Percentiles rank a stretch among this genome's conserved stretches.
These are phyloP conservation scores for Schizothorax lantsangensis DNA, from an alignment of 2,797 vertebrate species.

Conservation along the genomic window DNA sequence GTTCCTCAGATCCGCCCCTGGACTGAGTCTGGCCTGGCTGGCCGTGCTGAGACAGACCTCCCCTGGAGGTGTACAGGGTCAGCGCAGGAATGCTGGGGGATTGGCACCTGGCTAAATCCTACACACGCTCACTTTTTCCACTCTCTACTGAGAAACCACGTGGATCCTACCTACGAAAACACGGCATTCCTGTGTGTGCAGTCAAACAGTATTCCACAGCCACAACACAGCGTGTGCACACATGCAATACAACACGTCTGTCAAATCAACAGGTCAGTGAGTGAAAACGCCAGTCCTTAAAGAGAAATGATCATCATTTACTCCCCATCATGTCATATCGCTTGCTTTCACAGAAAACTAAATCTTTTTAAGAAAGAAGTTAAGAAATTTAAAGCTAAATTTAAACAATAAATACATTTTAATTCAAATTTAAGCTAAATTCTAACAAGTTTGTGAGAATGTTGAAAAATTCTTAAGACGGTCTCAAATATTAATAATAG, in stretches of 20 bases:
- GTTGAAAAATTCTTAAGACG: not conserved
- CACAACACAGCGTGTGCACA: slow-evolving; percentile 16
- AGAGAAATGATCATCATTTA: not conserved
- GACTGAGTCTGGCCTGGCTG: slow-evolving; percentile 7
- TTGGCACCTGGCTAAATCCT: slow-evolving; percentile 72
- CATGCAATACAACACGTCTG: slow-evolving; percentile 10
- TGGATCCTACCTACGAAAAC: slow-evolving; percentile 28
- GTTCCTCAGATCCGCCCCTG: slow-evolving; percentile 29
- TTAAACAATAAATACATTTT: not conserved
- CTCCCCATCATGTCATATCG: not conserved
- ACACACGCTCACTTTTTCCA: slow-evolving; percentile 33
- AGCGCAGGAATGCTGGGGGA: slow-evolving; percentile 69
- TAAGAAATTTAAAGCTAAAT: not conserved
- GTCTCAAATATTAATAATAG: not conserved
- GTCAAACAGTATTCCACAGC: not conserved
- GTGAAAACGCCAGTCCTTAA: not conserved
- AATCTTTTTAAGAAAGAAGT: not conserved
- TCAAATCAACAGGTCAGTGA: not conserved
- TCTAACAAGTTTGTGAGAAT: not conserved
- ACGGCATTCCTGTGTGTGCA: slow-evolving; percentile 28
- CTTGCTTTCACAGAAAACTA: not conserved
- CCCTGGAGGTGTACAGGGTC: slow-evolving; percentile 63
- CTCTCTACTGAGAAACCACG: slow-evolving; percentile 21
- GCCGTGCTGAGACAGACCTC: slow-evolving; percentile 61
- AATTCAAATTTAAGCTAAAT: not conserved